Percentiles rank a stretch among this genome's conserved stretches.
Conservation (phyloP, 2,113 vertebrate genomes). For the Hypocryptadius cinnamomeus region DNA sequence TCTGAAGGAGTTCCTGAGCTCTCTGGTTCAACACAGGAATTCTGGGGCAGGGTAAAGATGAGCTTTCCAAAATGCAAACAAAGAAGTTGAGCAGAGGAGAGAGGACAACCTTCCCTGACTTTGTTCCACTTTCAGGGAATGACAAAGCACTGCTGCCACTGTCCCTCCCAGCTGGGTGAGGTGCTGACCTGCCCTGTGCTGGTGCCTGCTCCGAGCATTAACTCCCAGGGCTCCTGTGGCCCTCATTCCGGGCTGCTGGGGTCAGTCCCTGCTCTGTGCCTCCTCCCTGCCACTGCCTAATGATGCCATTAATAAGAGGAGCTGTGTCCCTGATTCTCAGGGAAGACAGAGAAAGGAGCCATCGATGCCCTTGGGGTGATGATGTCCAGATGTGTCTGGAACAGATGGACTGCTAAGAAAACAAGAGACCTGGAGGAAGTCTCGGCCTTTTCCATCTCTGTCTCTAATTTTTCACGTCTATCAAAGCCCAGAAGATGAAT, state of each 20-base stretch:
- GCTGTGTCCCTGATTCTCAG: not conserved
- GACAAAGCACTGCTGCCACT: not conserved
- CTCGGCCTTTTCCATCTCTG: not conserved
- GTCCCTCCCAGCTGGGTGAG: not conserved
- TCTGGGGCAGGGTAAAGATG: not conserved
- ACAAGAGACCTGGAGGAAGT: not conserved
- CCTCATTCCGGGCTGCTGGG: not conserved
- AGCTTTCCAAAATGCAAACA: not conserved
- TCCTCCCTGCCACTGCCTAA: not conserved
- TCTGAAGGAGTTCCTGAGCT: not conserved
- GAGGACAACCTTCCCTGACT: not conserved
- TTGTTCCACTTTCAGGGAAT: not conserved
- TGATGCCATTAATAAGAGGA: not conserved
- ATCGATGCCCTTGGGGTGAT: not conserved
- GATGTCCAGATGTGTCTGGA: not conserved
- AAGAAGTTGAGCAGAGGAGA: not conserved
- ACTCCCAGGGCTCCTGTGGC: not conserved
- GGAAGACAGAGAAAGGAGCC: not conserved
- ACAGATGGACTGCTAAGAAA: not conserved
- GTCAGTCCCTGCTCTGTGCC: not conserved
- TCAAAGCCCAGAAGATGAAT: not conserved
- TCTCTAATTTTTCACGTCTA: not conserved
- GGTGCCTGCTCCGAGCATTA: not conserved
- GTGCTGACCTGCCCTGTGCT: not conserved
- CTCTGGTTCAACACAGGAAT: not conserved